These are phyloP conservation scores for Zaprionus lachaisei DNA, from an alignment of 1,140 invertebrate genomes.

Conservation along the genomic window DNA sequence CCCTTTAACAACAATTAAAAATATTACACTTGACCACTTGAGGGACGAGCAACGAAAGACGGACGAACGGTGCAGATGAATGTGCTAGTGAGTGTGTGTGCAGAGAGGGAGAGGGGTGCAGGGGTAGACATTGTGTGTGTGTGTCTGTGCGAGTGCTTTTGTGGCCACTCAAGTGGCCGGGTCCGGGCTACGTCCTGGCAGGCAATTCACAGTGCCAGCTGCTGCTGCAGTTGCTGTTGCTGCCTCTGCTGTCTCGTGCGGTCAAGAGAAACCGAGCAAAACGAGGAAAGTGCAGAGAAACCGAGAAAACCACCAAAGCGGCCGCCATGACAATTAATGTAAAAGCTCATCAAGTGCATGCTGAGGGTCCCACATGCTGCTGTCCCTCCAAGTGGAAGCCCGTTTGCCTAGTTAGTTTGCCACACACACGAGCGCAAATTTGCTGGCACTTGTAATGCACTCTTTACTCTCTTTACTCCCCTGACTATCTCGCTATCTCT, in stretches of 20 bases:
- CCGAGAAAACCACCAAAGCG: conserved; percentile 37
- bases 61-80: conserved; percentile 8
- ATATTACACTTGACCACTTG: conserved; percentile 60
- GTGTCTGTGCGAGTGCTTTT: conserved; percentile 49
- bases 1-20: conserved; percentile 81
- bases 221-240: conserved; percentile 30
- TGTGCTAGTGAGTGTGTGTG: conserved; percentile 7
- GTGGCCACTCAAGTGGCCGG: conserved; percentile 69
- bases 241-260: conserved; percentile 7
- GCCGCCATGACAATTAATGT: conserved; percentile 77
- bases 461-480: conserved; percentile 32
- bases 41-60: conserved; percentile 30
- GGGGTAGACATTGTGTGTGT: not conserved
- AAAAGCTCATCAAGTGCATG: conserved; percentile 73
- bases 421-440: conserved; percentile 58
- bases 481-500: not conserved
- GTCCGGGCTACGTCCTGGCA: conserved; percentile 29
- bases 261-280: conserved; percentile 22
- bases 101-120: not conserved
- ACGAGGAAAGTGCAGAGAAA: conserved; percentile 2
- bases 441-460: conserved; percentile 34
- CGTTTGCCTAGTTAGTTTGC: conserved; percentile 27
- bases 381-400: not conserved
- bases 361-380: conserved; percentile 31
- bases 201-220: conserved; percentile 57